These are phyloP conservation scores for Sebastes iracundus DNA, from an alignment of 2,797 vertebrate genomes.

Conservation along the genomic window DNA sequence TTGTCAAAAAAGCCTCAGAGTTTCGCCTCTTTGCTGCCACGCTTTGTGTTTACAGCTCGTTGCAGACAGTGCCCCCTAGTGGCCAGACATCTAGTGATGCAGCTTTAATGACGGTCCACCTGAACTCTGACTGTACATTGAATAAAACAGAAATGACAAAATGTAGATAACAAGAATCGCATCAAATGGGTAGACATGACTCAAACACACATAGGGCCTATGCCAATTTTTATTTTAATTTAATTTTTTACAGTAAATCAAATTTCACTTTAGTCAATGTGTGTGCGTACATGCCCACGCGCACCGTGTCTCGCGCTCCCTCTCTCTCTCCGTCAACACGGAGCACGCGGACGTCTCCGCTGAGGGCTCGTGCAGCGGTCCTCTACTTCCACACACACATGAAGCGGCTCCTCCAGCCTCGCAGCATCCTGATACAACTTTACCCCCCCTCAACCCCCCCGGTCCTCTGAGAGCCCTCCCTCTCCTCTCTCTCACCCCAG, in stretches of 20 bases:
- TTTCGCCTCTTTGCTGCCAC: too few species aligned
- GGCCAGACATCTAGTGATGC: neutral
- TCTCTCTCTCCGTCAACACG: constrained; percentile 10
- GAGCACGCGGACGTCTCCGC: constrained; percentile 53
- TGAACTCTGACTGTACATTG: neutral
- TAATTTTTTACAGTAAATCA: neutral
- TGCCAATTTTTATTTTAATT: neutral
- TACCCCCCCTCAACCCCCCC: neutral
- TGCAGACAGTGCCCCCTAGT: neutral
- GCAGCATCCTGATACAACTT: constrained; percentile 62
- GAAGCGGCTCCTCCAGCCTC: constrained; percentile 28
- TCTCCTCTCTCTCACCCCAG: neutral
- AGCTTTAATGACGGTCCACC: neutral
- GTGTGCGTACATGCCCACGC: neutral
- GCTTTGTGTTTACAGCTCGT: neutral
- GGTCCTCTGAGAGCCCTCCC: neutral
- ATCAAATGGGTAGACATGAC: neutral
- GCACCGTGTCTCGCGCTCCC: neutral
- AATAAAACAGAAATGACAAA: neutral
- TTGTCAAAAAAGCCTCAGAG: too few species aligned
- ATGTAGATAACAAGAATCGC: neutral
- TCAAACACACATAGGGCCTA: neutral
- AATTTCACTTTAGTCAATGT: neutral
- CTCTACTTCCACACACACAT: constrained; percentile 25
- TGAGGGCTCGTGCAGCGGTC: constrained; percentile 51